These are phyloP conservation scores for Gymnothorax javanicus DNA, from an alignment of 2,797 vertebrate genomes.

Conservation along the genomic window DNA sequence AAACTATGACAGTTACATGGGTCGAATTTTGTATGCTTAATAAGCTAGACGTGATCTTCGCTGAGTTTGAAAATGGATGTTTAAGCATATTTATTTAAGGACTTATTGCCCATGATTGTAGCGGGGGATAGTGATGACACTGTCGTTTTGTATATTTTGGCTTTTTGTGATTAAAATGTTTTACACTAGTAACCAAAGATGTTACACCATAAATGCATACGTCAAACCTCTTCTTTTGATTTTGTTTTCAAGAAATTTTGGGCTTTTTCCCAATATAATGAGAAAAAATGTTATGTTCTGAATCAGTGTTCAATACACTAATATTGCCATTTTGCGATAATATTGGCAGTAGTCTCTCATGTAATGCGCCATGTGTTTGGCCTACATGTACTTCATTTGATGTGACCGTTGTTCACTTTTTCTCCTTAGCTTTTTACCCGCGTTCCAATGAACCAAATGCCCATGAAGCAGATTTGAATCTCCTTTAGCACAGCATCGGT, in stretches of 20 bases:
- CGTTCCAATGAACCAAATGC: background rate
- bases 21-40: no score
- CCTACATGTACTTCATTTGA: background rate
- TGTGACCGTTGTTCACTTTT: background rate
- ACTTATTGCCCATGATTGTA: no score
- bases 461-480: constrained; percentile 3
- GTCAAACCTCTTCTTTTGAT: background rate
- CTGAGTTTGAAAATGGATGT: no score
- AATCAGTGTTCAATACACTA: background rate
- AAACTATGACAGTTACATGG: no score
- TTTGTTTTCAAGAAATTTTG: background rate
- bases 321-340: background rate
- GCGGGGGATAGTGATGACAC: no score
- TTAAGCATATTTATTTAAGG: no score
- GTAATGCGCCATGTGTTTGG: background rate
- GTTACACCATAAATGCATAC: background rate
- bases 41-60: no score
- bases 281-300: background rate
- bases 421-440: background rate
- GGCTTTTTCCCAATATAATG: background rate
- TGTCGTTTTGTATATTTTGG: background rate
- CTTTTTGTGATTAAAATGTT: background rate
- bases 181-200: background rate
- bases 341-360: background rate
- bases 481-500: constrained; percentile 2